Evolutionary conservation across 2,797 vertebrate species (phyloP), one percentile per base, ranked within the genome.

Genomic region (Scleropages formosus): DNA sequence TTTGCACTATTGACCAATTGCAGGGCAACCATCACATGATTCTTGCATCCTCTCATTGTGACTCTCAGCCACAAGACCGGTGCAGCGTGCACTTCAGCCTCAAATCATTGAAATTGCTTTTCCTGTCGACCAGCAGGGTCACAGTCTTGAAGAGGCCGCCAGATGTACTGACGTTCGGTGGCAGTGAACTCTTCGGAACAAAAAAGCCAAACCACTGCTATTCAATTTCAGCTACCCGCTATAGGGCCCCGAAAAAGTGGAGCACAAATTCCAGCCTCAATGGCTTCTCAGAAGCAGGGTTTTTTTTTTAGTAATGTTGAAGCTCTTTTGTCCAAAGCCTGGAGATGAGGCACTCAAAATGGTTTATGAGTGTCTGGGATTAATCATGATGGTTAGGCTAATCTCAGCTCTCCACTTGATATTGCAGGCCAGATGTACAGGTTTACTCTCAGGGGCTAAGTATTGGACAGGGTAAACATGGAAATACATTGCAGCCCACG

Each of bases 51-150:
- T 62, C 66, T 62, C 11, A 69, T 75, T 66, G 20, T 22, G 59
- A 56, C 66, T 66, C 65, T 27, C 31, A 46, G 22, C 15, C 24
- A 53, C 51, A 65, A 11, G 46, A 26, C 13, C 10, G 13, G 13
- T 18, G 59, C 26, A 12, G 44, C 53, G 18, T 10, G 18, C 16
- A 18, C 59, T 62, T 44, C 58, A 15, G 75, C 59, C 18, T 22
- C 13, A 16, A 62, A 70, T 53, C 18, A 31, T 8, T 15, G 9
- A 70, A 76, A 70, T 70, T 39, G 46, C 67, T 22, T 70, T 63
- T 70, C 16, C 58, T 27, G 46, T 63, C 16, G 59, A 75, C 24
- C 31, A 58, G 49, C 44, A 15, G 65, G 56, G 72, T 24, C 4
- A 60, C 39, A 31, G n/a, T 60, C n/a, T 24, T 49, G 56, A 47